phyloP scores from a whole-genome alignment of 1,140 invertebrate genomes.

The Lordiphosa clarofinis region DNA sequence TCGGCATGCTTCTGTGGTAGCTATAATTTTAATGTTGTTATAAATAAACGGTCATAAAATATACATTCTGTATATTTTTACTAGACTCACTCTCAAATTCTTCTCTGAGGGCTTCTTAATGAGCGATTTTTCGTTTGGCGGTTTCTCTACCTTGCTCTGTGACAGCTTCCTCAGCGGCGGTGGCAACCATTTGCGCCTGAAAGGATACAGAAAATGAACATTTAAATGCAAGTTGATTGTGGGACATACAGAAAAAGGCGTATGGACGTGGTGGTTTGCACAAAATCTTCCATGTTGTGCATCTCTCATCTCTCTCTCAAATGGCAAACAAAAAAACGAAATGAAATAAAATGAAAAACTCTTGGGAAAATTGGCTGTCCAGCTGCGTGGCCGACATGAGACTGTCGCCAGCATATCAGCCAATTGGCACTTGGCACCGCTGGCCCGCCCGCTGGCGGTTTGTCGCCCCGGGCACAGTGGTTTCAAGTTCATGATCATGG shows the following conservation, averaged over 20 bases:
- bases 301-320: constrained; percentile 4
- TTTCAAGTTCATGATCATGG: constrained; percentile 40
- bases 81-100: constrained; percentile 85
- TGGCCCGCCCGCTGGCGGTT: constrained; percentile 41
- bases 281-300: constrained; percentile 56
- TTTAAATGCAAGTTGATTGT: constrained; percentile 9
- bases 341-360: constrained; percentile 35
- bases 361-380: constrained; percentile 52
- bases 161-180: constrained; percentile 93
- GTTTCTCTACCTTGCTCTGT: constrained; percentile 92
- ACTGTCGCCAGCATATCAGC: constrained; percentile 58
- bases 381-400: constrained; percentile 68
- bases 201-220: constrained; percentile 6
- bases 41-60: constrained; percentile 56
- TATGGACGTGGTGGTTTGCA: constrained; percentile 45
- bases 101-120: constrained; percentile 90
- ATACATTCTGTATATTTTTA: neutral
- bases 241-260: constrained; percentile 52
- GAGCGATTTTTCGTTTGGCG: constrained; percentile 81
- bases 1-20: constrained; percentile 66
- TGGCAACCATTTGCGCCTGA: constrained; percentile 94
- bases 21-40: constrained; percentile 40
- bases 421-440: constrained; percentile 26
- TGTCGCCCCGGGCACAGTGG: constrained; percentile 54
- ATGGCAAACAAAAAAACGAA: neutral